Percentiles rank a stretch among this genome's conserved stretches.
These are phyloP conservation scores for Brachymystax lenok DNA, from an alignment of 2,797 vertebrate genomes.

Conservation along the genomic window DNA sequence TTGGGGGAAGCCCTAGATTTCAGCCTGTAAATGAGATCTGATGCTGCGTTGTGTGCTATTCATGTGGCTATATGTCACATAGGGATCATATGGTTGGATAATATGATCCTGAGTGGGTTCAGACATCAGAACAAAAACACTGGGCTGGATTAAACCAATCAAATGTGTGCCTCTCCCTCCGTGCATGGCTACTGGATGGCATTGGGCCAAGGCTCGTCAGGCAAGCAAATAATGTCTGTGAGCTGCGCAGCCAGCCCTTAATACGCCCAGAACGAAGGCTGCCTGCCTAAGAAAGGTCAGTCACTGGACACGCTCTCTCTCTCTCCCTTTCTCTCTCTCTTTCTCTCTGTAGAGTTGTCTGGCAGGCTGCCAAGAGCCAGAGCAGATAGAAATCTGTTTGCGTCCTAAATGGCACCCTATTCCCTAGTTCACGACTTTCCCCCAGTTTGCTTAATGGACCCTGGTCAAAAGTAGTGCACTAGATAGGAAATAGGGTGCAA, in stretches of 20 bases:
- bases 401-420: not conserved
- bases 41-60: not conserved
- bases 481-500: not conserved
- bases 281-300: constrained; percentile 33
- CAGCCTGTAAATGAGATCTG: not conserved
- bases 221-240: constrained; percentile 4
- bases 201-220: not conserved
- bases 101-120: not conserved
- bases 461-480: not conserved
- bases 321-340: not conserved
- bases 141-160: constrained; percentile 4
- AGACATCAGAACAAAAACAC: constrained; percentile 7
- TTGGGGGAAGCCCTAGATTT: not conserved
- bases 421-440: not conserved
- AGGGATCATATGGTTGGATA: not conserved
- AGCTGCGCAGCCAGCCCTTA: constrained; percentile 20
- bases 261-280: constrained; percentile 12
- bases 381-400: not conserved
- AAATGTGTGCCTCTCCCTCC: constrained; percentile 6
- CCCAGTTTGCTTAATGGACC: not conserved
- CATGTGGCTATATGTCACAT: not conserved
- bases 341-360: not conserved
- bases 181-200: constrained; percentile 9
- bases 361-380: not conserved
- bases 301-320: constrained; percentile 27